Evolutionary conservation across 2,888 invertebrate species (phyloP).

Genomic region (Gymnosoma rotundatum): DNA sequence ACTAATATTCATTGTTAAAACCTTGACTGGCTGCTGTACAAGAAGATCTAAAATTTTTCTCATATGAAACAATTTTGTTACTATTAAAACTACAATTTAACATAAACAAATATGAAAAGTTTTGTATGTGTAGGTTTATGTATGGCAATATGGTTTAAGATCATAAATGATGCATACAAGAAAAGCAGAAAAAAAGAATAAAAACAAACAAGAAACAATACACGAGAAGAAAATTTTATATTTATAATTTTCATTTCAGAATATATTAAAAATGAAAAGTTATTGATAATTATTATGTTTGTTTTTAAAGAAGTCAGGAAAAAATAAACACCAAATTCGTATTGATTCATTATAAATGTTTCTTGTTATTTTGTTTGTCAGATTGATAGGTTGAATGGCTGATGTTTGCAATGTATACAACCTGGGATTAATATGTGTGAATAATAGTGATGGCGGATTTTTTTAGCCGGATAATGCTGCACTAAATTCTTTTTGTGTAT

Average conservation of each 20-base stretch:
- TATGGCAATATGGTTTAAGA: conserved; percentile 61
- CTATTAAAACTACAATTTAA: background rate
- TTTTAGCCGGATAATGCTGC: no score
- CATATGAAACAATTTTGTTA: no score
- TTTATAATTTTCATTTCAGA: no score
- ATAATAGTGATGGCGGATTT: no score
- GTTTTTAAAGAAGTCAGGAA: background rate
- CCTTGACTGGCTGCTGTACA: background rate
- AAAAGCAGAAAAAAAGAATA: background rate
- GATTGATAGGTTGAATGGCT: no score
- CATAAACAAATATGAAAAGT: background rate
- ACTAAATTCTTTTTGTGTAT: no score
- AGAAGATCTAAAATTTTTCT: background rate
- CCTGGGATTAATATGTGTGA: no score
- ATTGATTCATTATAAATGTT: no score
- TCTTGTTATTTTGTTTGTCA: no score
- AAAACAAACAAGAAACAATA: conserved; percentile 2
- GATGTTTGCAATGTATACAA: no score
- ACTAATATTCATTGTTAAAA: conserved; percentile 30
- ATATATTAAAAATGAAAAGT: no score
- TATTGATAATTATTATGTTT: no score
- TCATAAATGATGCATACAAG: conserved; percentile 61
- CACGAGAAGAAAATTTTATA: background rate
- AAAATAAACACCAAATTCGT: background rate
- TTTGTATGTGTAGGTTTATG: background rate